phyloP scores from a whole-genome alignment of 2,113 vertebrate species.

The Suncus etruscus region DNA sequence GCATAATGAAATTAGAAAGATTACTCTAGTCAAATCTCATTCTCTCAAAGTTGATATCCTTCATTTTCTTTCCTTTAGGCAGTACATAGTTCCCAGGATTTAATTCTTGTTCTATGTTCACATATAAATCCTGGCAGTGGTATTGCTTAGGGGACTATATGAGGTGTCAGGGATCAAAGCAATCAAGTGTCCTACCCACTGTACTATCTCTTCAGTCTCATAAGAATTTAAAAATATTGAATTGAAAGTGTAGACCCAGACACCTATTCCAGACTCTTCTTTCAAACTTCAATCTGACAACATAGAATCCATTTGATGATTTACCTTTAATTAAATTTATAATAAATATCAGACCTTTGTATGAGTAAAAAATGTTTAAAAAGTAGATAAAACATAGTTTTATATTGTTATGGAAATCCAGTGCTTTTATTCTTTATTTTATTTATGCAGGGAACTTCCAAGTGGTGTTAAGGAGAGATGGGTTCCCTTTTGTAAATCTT shows the following conservation, averaged over 20 bases:
- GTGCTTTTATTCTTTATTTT: too few species aligned
- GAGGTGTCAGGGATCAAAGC: too few species aligned
- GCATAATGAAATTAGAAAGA: constrained; percentile 10
- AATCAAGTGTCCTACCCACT: too few species aligned
- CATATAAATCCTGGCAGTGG: too few species aligned
- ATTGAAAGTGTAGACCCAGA: not conserved
- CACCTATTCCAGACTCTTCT: not conserved
- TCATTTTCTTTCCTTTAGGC: too few species aligned
- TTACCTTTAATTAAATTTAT: not conserved
- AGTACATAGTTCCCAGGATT: too few species aligned
- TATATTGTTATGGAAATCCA: not conserved
- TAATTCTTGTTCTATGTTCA: too few species aligned
- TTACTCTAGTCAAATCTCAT: not conserved
- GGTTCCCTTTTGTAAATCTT: too few species aligned
- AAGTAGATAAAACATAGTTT: not conserved
- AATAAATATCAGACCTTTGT: not conserved
- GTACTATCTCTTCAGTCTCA: too few species aligned
- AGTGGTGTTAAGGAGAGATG: too few species aligned
- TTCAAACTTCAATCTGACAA: not conserved
- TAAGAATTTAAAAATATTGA: not conserved
- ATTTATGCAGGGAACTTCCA: too few species aligned
- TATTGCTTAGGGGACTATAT: too few species aligned
- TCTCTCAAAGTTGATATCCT: constrained; percentile 27
- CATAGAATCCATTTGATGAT: not conserved
- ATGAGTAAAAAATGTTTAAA: constrained; percentile 25